Percentiles rank a stretch among this genome's conserved stretches.
These are phyloP conservation scores for Pontoporia blainvillei DNA, from an alignment of 2,113 vertebrate genomes.

Conservation along the genomic window DNA sequence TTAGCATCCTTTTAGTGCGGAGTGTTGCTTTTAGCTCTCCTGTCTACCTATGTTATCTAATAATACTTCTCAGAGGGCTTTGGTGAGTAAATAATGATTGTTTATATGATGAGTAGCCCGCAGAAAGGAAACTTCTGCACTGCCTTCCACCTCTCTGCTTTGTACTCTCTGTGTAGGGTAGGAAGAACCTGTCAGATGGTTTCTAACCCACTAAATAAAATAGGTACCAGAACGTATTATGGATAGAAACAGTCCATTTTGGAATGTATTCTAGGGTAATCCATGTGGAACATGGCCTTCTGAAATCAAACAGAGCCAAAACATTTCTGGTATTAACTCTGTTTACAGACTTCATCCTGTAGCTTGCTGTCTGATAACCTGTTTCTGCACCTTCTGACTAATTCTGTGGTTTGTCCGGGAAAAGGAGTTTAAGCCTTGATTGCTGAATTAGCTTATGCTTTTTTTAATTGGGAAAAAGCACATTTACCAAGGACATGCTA, in stretches of 20 bases:
- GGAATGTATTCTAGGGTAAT: background rate
- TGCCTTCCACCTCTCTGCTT: background rate
- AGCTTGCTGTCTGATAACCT: slow-evolving; percentile 2
- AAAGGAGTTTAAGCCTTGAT: background rate
- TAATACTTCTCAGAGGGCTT: background rate
- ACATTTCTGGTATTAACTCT: background rate
- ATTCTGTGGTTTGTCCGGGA: background rate
- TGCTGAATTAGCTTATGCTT: background rate
- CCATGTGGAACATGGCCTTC: background rate
- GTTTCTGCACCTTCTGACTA: background rate
- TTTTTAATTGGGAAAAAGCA: background rate
- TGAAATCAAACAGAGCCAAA: background rate
- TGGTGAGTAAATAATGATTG: background rate
- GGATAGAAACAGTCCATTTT: background rate
- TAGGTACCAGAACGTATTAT: background rate
- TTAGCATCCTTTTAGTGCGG: background rate
- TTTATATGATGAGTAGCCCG: background rate
- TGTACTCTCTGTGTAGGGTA: background rate
- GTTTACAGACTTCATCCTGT: background rate
- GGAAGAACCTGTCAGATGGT: background rate
- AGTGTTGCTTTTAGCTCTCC: background rate
- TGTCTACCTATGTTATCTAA: background rate
- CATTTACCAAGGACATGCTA: background rate
- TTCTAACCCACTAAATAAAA: background rate
- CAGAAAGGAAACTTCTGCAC: background rate